Evolutionary conservation across 2,113 vertebrate genomes (phyloP).

Genomic region (Zosterops pallidus): DNA sequence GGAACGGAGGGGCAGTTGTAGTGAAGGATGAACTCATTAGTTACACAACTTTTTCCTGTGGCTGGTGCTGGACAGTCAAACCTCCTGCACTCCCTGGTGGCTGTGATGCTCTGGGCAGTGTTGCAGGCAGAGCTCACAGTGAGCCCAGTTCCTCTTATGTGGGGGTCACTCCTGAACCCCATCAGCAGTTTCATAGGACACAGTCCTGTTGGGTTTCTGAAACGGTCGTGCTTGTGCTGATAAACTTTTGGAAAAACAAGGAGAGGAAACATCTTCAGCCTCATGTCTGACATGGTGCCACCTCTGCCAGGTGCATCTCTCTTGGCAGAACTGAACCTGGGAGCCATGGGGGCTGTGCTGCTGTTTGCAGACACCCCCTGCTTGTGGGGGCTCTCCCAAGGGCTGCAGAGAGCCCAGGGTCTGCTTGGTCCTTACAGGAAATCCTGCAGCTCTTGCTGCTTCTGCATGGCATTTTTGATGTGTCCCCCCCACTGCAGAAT

Average conservation of each 20-base stretch:
- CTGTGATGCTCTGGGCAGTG: neutral
- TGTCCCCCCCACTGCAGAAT: neutral
- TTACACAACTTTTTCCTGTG: neutral
- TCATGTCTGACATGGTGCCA: rapidly evolving
- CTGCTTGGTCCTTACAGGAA: neutral
- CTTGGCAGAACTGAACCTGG: neutral
- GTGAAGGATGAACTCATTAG: neutral
- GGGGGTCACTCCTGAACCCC: neutral
- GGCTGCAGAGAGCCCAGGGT: neutral
- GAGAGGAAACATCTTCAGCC: neutral
- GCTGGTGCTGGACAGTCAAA: neutral
- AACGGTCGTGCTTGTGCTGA: neutral
- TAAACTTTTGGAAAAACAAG: neutral
- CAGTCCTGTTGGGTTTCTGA: neutral
- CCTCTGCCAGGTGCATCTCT: neutral
- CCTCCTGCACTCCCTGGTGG: neutral
- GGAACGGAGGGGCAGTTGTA: rapidly evolving
- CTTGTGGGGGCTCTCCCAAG: neutral
- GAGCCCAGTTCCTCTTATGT: neutral
- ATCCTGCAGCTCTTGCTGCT: conserved; percentile 42
- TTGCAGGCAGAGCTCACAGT: neutral
- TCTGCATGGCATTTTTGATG: conserved; percentile 39
- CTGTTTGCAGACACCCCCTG: neutral
- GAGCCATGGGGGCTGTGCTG: neutral
- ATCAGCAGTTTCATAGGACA: neutral